These are phyloP conservation scores for Melanostoma scalare DNA, from an alignment of 2,888 invertebrate species.

Conservation along the genomic window DNA sequence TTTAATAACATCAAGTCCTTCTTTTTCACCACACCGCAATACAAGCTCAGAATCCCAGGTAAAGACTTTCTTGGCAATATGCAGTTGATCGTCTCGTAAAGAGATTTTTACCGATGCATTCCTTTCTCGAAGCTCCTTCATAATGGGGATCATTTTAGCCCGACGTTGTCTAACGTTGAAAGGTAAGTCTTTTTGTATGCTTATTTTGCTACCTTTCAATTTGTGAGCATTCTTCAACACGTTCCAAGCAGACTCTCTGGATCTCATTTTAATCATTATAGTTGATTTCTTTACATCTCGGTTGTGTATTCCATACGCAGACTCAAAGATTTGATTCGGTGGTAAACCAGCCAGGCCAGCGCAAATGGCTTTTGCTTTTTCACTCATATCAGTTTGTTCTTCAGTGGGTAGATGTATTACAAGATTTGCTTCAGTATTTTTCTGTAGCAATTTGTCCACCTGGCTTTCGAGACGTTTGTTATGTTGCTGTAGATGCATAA, in stretches of 20 bases:
- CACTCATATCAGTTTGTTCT: not conserved
- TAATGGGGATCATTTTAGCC: constrained; percentile 4
- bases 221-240: constrained; percentile 25
- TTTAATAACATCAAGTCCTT: constrained; percentile 8
- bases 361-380: constrained; percentile 36
- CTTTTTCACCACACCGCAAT: constrained; percentile 27
- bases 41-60: constrained; percentile 15
- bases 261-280: constrained; percentile 24
- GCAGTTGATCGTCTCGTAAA: constrained; percentile 14
- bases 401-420: no score
- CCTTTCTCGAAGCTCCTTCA: not conserved
- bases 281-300: constrained; percentile 10
- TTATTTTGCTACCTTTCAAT: constrained; percentile 2
- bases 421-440: no score
- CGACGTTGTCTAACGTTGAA: constrained; percentile 11
- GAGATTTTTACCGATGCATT: not conserved
- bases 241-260: constrained; percentile 7
- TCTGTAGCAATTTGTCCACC: no score
- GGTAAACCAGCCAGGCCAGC: constrained; percentile 3
- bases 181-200: constrained; percentile 13
- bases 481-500: no score
- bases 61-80: constrained; percentile 2
- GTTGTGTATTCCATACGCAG: constrained; percentile 15
- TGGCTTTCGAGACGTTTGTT: no score
- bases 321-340: constrained; percentile 14